These are phyloP conservation scores for Leucoraja erinaceus DNA, from an alignment of 2,113 vertebrate species.

Conservation along the genomic window DNA sequence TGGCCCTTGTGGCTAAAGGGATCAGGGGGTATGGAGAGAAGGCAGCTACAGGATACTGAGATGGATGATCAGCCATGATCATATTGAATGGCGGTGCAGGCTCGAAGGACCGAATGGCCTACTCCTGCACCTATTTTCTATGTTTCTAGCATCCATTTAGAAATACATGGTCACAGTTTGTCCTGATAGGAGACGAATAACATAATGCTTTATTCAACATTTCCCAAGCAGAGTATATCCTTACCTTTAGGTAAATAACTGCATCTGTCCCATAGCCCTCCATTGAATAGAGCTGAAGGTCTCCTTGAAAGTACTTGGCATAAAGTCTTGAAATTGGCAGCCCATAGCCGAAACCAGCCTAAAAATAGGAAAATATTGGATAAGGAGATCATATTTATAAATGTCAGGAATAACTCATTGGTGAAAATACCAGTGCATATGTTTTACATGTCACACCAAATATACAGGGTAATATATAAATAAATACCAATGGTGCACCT, in stretches of 20 bases:
- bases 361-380: conserved; percentile 17
- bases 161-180: neutral
- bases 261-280: conserved; percentile 86
- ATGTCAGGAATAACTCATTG: neutral
- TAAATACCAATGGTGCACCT: conserved; percentile 67
- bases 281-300: conserved; percentile 92
- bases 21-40: too few relatives aligned
- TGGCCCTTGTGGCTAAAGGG: too few relatives aligned
- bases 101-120: too few relatives aligned
- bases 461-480: neutral
- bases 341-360: conserved; percentile 90
- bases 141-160: too few relatives aligned
- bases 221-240: conserved; percentile 17
- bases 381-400: neutral
- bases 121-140: too few relatives aligned
- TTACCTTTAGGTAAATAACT: conserved; percentile 84
- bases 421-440: neutral
- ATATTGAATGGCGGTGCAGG: too few relatives aligned
- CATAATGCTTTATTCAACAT: neutral
- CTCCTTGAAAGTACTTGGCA: conserved; percentile 91
- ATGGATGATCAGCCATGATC: too few relatives aligned
- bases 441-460: neutral
- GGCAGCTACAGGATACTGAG: too few relatives aligned
- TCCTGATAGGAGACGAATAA: neutral
- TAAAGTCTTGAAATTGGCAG: conserved; percentile 89